phyloP scores from a whole-genome alignment of 2,797 vertebrate species.

The Gallirallus australis region DNA sequence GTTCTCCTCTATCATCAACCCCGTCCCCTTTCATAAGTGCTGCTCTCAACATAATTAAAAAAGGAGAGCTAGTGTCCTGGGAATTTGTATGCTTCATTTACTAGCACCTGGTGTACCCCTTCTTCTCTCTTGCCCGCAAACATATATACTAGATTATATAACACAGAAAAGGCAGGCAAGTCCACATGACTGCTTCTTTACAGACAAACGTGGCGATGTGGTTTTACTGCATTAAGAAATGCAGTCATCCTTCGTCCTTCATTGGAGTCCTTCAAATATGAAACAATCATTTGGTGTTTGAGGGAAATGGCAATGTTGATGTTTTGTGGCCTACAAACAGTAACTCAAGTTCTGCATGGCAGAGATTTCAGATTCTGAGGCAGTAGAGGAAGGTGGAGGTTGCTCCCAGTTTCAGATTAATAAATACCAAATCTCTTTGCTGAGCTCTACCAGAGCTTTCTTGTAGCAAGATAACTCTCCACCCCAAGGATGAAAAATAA shows the following conservation, averaged over 20 bases:
- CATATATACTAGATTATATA: not conserved
- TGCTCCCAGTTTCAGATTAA: not conserved
- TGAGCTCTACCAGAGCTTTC: not conserved
- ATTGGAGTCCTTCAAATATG: not conserved
- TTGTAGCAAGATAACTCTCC: not conserved
- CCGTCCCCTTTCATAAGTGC: not conserved
- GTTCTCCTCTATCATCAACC: not conserved
- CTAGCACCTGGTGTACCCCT: slow-evolving; percentile 9
- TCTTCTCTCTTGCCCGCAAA: not conserved
- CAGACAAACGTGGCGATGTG: not conserved
- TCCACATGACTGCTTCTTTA: not conserved
- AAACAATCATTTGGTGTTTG: not conserved
- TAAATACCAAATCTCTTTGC: not conserved
- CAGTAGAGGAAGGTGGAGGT: not conserved
- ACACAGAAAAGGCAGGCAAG: not conserved
- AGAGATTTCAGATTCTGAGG: slow-evolving; percentile 10
- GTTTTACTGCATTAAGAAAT: not conserved
- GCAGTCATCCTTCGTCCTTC: not conserved
- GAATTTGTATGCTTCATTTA: slow-evolving; percentile 27
- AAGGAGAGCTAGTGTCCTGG: not conserved
- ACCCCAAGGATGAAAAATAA: not conserved
- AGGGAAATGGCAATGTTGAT: not conserved
- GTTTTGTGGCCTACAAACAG: not conserved
- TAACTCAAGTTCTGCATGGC: not conserved
- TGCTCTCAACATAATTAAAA: not conserved